Base-by-base conservation (phyloP, 2,113 vertebrate genomes). In the Campylorhamphus procurvoides region DNA sequence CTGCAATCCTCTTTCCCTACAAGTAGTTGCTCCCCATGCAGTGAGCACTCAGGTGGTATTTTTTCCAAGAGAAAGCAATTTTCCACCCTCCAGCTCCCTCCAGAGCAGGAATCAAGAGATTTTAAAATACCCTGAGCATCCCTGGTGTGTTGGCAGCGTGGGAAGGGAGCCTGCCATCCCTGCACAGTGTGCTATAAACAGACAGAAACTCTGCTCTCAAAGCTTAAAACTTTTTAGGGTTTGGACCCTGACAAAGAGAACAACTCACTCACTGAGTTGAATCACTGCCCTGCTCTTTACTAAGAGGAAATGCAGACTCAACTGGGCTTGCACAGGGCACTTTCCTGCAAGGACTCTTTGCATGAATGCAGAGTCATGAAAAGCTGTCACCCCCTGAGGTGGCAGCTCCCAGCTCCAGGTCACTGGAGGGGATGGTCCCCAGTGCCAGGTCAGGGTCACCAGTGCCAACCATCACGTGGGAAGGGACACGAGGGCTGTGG, bases 241-340 rank as follows among this genome's bases (percentile, higher is more conserved):
- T 75, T 75, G 62, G 27, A 14, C 8, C 9, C 1, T 14, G 19
- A 42, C 6, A 24, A 37, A 10, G 6, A n/a, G 44, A 76, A 24
- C 35, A 46, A 22, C 14, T 72, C 27, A 52, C 63, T 50, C 25
- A 2, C 12, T 1, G 18, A 82, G 29, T n/a, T 37, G 6, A 13
- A 31, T 10, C 4, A 20, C 59, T 44, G 55, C 56, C 37, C 27
- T 37, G 25, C 62, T n/a, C 16, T 31, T 15, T 3, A 3, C 4
- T 12, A 18, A n/a, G 46, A 31, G 40, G 39, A 88, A 94, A 72
- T 37, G 58, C 37, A 75, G 59, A 83, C 59, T 15, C 12, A 58
- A 39, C 14, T 1, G 7, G 18, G n/a, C 4, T 16, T 24, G 31
- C 60, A 39, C 5, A 2, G 0, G 6, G n/a, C 49, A 58, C n/a